Base-by-base conservation (phyloP, 2,797 vertebrate species). In the Acropternis orthonyx region DNA sequence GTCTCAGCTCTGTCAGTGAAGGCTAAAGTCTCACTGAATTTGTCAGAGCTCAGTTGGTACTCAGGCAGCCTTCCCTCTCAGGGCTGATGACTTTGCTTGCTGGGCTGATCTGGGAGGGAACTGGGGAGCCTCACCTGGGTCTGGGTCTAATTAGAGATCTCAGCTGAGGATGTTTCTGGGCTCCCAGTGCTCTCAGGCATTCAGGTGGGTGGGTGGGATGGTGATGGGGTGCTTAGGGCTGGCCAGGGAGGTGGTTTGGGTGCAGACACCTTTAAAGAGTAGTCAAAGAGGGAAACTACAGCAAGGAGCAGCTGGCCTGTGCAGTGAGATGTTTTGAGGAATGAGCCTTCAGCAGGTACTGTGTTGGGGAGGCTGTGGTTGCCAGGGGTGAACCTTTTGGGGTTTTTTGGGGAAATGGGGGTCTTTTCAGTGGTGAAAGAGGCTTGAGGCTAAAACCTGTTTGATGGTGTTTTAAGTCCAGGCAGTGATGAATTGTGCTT, bases 221-320 rank as follows among this genome's bases (percentile, higher is more conserved):
- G 21, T 32, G 26, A 9, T 20, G 5, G 11, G 8, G 4, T 55
- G 12, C 0, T 58, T 28, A 4, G 27, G 32, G 26, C 9, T 78
- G 56, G 10, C 8, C 3, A 2, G 30, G 12, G 56, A 37, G 27
- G 18, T 20, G 13, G 5, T 65, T 46, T 65, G 43, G 18, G 9
- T 32, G 32, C 0, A 49, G 69, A 7, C 0, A 2, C 0, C 13
- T 65, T 14, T 4, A 49, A n/a, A n/a, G 22, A 28, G 6, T 0
- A 3, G 13, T 17, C 1, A 5, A 28, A 18, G 19, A 83, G 27
- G 32, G 19, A 26, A 3, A 3, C 2, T n/a, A 1, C 8, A 52
- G 2, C 5, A 9, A 63, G 28, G 54, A 85, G 21, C 5, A 41
- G n/a, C 4, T 77, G 54, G 7, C 0, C 17, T 66, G 39, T 2